phyloP scores from a whole-genome alignment of 2,888 invertebrate genomes.

The Parochlus steinenii region DNA sequence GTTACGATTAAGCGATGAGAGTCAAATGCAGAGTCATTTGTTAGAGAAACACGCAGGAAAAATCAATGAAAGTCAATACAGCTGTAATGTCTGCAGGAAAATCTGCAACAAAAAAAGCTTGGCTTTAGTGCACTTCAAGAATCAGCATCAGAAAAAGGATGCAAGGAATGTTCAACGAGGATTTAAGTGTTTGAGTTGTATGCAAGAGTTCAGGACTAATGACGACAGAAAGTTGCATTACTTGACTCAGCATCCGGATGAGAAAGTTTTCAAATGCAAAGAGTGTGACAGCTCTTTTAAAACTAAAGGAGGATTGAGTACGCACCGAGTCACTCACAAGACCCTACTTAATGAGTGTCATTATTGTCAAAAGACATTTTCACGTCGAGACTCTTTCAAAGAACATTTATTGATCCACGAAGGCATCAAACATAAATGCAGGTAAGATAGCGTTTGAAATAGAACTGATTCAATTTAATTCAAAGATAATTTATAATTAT shows the following conservation, averaged over 20 bases:
- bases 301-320: conserved; percentile 9
- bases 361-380: conserved; percentile 12
- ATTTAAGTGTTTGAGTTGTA: conserved; percentile 8
- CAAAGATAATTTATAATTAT: too few relatives aligned
- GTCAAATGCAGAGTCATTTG: background rate
- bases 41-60: conserved; percentile 1
- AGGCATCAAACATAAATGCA: conserved; percentile 40
- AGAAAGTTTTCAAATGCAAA: conserved; percentile 7
- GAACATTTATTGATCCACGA: conserved; percentile 41
- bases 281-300: conserved; percentile 2
- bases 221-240: conserved; percentile 10
- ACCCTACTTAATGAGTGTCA: conserved; percentile 3
- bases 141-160: conserved; percentile 3
- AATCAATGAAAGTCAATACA: conserved; percentile 1
- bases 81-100: conserved; percentile 9
- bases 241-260: conserved; percentile 9
- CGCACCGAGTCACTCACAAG: conserved; percentile 11
- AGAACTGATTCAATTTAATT: too few relatives aligned
- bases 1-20: background rate
- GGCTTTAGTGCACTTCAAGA: conserved; percentile 3
- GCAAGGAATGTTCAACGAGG: background rate
- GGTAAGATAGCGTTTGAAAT: too few relatives aligned
- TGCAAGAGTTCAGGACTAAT: conserved; percentile 1
- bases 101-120: background rate
- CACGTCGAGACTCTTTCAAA: conserved; percentile 39